Evolutionary conservation across 2,113 vertebrate species (phyloP).

Genomic region (Zapus hudsonius): DNA sequence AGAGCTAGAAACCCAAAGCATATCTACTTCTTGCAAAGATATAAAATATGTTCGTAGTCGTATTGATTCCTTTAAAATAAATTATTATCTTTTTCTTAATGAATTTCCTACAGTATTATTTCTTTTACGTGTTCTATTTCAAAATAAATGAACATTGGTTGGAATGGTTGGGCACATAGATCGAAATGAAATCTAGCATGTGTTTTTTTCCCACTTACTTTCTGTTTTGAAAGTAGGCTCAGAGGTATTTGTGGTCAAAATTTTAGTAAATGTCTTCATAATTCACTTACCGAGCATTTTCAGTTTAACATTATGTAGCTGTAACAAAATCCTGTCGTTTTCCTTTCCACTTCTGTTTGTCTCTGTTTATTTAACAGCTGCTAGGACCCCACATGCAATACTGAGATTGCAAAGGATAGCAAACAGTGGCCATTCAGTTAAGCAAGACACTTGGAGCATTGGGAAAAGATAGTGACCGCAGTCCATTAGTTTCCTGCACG

Average conservation of each 20-base stretch:
- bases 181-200: conserved; percentile 4
- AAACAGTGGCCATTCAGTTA: background rate
- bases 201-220: background rate
- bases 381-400: background rate
- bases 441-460: background rate
- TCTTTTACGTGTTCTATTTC: conserved; percentile 13
- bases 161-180: background rate
- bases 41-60: background rate
- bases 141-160: background rate
- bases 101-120: background rate
- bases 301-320: background rate
- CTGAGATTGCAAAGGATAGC: background rate
- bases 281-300: background rate
- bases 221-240: background rate
- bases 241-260: background rate
- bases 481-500: background rate
- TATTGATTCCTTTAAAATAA: conserved; percentile 60
- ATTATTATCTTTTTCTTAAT: conserved; percentile 58
- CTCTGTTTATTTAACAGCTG: background rate
- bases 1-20: conserved; percentile 28
- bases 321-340: background rate
- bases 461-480: background rate
- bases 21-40: conserved; percentile 46
- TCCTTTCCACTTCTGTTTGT: background rate
- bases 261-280: conserved; percentile 6